These are phyloP conservation scores for Salmo trutta DNA, from an alignment of 2,797 vertebrate species.

Conservation along the genomic window DNA sequence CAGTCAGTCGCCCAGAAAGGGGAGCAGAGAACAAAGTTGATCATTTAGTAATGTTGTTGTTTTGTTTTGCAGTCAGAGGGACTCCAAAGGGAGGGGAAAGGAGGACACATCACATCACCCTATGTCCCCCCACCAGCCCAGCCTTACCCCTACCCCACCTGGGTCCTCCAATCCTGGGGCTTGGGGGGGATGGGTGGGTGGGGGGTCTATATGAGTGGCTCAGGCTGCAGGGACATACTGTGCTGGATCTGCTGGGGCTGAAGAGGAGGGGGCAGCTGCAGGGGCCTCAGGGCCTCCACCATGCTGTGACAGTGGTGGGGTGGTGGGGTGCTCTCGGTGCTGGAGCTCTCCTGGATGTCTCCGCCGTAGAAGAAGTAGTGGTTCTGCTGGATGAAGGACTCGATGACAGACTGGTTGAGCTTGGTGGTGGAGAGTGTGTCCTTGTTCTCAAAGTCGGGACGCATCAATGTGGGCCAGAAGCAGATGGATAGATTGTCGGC, in stretches of 20 bases:
- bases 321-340: constrained; percentile 81
- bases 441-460: constrained; percentile 96
- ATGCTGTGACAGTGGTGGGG: constrained; percentile 82
- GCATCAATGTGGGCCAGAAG: constrained; percentile 98
- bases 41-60: background rate
- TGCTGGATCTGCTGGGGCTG: constrained; percentile 95
- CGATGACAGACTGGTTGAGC: constrained; percentile 94
- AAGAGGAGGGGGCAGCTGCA: constrained; percentile 92
- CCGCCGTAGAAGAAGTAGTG: constrained; percentile 96
- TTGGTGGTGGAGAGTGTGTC: constrained; percentile 96
- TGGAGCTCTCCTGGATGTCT: constrained; percentile 85
- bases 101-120: background rate
- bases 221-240: constrained; percentile 77
- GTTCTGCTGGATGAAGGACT: constrained; percentile 95
- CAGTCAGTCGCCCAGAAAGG: background rate
- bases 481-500: constrained; percentile 98
- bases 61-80: constrained; percentile 29
- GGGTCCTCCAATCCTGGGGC: no score
- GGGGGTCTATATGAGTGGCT: constrained; percentile 80
- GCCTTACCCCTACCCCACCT: no score
- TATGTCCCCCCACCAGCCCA: no score
- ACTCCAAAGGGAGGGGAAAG: background rate
- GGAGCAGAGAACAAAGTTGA: background rate
- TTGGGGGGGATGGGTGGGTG: background rate
- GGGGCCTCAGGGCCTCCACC: constrained; percentile 91